Conservation (phyloP, 2,113 vertebrate genomes). For the Stomatorhinus ivindoensis region DNA sequence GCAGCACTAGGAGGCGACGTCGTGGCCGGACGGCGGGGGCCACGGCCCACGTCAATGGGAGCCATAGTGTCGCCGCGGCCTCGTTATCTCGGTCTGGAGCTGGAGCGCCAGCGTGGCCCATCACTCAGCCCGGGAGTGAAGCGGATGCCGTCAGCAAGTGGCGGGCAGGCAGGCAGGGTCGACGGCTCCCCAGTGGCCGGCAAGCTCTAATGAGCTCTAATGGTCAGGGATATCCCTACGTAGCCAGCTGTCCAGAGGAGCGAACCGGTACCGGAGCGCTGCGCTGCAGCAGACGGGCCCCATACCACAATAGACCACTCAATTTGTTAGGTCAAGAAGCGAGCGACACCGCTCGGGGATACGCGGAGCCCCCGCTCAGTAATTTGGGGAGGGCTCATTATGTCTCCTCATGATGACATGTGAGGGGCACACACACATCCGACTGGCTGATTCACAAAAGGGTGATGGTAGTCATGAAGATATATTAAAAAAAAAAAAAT, state of each 20-base stretch:
- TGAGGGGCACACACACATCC: neutral
- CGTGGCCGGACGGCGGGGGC: slow-evolving; percentile 5
- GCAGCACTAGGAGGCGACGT: slow-evolving; percentile 3
- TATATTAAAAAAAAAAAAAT: neutral
- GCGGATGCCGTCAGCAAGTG: neutral
- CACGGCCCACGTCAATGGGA: neutral
- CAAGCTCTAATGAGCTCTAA: neutral
- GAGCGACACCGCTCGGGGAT: neutral
- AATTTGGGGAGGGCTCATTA: neutral
- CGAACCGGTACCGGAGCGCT: neutral
- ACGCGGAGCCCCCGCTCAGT: neutral
- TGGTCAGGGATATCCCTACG: neutral
- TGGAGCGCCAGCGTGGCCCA: neutral
- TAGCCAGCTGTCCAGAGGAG: neutral
- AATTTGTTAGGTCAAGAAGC: slow-evolving; percentile 9
- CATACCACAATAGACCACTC: neutral
- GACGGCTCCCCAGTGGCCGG: neutral
- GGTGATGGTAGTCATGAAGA: neutral
- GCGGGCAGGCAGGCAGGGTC: neutral
- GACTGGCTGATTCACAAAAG: neutral
- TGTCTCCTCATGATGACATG: neutral
- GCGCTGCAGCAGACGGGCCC: neutral
- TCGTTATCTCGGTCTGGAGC: slow-evolving; percentile 11
- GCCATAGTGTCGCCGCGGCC: neutral
- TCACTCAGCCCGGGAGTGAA: neutral